phyloP scores from a whole-genome alignment of 2,797 vertebrate species.

The Brachyalestes nurse region DNA sequence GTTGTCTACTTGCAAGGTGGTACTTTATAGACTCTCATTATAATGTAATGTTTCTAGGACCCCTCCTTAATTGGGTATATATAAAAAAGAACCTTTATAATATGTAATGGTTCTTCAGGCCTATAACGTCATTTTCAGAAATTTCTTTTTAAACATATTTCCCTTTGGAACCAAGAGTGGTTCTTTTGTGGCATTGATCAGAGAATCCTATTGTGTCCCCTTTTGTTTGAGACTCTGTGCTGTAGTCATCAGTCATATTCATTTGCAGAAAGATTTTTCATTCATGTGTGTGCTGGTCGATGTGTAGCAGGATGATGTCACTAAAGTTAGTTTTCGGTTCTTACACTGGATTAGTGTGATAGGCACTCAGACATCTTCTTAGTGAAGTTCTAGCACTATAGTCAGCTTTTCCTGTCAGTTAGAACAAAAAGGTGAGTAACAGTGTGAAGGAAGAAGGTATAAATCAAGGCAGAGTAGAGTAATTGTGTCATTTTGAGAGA shows the following conservation, averaged over 20 bases:
- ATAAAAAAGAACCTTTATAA: too few relatives aligned
- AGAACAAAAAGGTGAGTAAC: background rate
- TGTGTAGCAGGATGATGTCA: slow-evolving; percentile 60
- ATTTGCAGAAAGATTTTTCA: background rate
- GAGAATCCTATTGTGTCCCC: too few relatives aligned
- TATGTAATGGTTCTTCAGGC: too few relatives aligned
- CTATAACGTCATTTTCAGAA: too few relatives aligned
- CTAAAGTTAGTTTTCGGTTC: background rate
- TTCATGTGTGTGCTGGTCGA: slow-evolving; percentile 6
- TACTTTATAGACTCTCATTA: too few relatives aligned
- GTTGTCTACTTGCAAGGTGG: too few relatives aligned
- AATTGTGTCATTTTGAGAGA: background rate
- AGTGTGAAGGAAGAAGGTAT: too few relatives aligned
- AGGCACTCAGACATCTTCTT: too few relatives aligned
- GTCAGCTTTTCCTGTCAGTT: slow-evolving; percentile 26
- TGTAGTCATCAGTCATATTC: background rate
- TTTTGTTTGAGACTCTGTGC: background rate
- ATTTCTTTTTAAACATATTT: too few relatives aligned
- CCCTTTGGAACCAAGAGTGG: too few relatives aligned
- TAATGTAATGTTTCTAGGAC: too few relatives aligned
- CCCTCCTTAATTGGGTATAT: too few relatives aligned
- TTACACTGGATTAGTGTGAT: slow-evolving; percentile 53
- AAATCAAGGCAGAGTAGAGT: background rate
- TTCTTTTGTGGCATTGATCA: background rate
- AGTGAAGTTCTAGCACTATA: slow-evolving; percentile 52